These are phyloP conservation scores for Hylomyscus alleni DNA, from an alignment of 2,797 vertebrate genomes.

Conservation along the genomic window DNA sequence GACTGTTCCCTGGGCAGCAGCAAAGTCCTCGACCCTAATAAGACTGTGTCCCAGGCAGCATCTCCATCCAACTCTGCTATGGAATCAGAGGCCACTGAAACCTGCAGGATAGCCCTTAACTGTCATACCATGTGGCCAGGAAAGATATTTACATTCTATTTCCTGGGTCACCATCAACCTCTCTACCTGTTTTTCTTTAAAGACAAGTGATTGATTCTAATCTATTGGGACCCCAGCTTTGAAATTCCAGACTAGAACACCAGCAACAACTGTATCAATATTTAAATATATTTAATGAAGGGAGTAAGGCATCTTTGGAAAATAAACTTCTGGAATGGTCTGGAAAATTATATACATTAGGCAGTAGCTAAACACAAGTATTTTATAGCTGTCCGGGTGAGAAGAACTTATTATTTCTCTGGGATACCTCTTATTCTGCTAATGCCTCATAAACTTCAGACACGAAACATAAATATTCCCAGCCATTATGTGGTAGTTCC, in stretches of 20 bases:
- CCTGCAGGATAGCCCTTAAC: background rate
- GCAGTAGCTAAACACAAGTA: background rate
- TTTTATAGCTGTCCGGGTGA: slow-evolving; percentile 53
- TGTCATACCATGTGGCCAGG: background rate
- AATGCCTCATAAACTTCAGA: slow-evolving; percentile 74
- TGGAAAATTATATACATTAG: slow-evolving; percentile 49
- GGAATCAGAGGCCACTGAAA: too few species aligned
- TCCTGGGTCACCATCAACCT: background rate
- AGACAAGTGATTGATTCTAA: background rate
- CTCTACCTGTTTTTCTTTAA: background rate
- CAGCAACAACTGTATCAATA: background rate
- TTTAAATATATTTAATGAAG: slow-evolving; percentile 10
- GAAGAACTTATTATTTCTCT: slow-evolving; percentile 68
- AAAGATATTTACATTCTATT: background rate
- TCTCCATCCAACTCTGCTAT: too few species aligned
- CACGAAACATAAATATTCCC: slow-evolving; percentile 64
- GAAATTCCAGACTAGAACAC: background rate
- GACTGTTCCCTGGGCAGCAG: too few species aligned
- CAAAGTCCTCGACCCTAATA: background rate
- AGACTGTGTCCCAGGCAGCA: too few species aligned
- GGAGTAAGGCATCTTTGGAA: background rate
- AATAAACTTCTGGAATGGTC: slow-evolving; percentile 47
- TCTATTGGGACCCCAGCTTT: too few species aligned
- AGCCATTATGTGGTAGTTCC: slow-evolving; percentile 14
- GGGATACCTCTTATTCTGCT: slow-evolving; percentile 48